A percentile compares a stretch with the other conserved stretches of the same genome.
phyloP scores from a whole-genome alignment of 2,888 invertebrate genomes.

The Heliconius charithonia region DNA sequence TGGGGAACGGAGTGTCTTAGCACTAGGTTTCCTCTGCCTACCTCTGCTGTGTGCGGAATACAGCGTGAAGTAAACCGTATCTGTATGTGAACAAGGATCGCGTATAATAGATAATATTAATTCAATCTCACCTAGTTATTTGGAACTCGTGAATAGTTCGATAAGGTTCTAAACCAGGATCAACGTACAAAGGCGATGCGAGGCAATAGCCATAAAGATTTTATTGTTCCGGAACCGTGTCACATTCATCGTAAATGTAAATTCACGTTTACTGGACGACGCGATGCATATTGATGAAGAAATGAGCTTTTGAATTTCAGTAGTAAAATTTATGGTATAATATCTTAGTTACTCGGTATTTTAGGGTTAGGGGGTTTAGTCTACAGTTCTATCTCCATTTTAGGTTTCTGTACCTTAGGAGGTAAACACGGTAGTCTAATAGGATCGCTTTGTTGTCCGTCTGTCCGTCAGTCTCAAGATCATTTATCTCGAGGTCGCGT shows the following conservation, averaged over 20 bases:
- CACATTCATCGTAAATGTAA: constrained; percentile 63
- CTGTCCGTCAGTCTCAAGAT: too few relatives aligned
- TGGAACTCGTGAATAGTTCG: constrained; percentile 46
- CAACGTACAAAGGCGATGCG: constrained; percentile 63
- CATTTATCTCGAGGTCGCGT: too few relatives aligned
- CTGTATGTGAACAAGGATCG: not conserved
- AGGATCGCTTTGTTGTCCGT: too few relatives aligned
- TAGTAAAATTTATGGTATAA: constrained; percentile 27
- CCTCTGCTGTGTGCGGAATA: too few relatives aligned
- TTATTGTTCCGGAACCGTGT: constrained; percentile 64
- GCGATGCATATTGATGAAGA: constrained; percentile 64
- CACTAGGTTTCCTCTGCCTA: too few relatives aligned
- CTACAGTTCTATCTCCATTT: too few relatives aligned
- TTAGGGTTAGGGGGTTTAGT: not conserved
- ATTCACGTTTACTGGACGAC: constrained; percentile 68
- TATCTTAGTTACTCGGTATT: constrained; percentile 7
- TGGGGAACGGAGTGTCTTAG: too few relatives aligned
- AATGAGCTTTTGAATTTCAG: constrained; percentile 43
- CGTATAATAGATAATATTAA: constrained; percentile 5
- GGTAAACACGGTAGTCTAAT: too few relatives aligned
- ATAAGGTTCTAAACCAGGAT: constrained; percentile 44
- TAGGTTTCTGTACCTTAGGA: too few relatives aligned
- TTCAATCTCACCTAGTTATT: constrained; percentile 28
- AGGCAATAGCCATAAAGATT: constrained; percentile 75
- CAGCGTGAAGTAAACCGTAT: not conserved